These are phyloP conservation scores for Macrostomum lignano DNA, from an alignment of 1,140 invertebrate species.

Conservation along the genomic window DNA sequence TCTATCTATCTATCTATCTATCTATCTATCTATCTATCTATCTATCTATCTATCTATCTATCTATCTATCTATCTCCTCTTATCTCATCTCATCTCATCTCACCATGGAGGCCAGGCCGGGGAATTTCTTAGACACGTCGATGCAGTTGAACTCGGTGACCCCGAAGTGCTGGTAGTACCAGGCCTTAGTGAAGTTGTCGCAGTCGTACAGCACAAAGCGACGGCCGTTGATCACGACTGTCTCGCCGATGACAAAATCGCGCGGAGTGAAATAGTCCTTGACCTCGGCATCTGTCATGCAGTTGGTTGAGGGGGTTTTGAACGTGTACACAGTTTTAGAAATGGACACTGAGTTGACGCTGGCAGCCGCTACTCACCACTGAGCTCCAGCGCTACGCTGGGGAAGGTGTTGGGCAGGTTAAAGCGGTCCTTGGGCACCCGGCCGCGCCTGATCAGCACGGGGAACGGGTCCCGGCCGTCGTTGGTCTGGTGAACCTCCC, in stretches of 20 bases:
- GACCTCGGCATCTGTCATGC: slow-evolving; percentile 7
- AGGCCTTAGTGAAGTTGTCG: slow-evolving; percentile 46
- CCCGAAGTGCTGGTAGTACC: slow-evolving; percentile 39
- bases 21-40: no score
- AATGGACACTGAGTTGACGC: no score
- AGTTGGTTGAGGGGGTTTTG: slow-evolving; percentile 4
- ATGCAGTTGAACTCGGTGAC: slow-evolving; percentile 25
- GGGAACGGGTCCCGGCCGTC: slow-evolving; percentile 43
- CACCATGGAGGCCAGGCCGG: slow-evolving; percentile 21
- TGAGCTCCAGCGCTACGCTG: slow-evolving; percentile 31
- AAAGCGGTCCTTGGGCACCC: slow-evolving; percentile 47
- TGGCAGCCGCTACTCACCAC: no score
- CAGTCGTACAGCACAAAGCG: slow-evolving; percentile 47
- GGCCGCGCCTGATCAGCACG: slow-evolving; percentile 41
- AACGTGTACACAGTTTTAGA: slow-evolving; percentile 27
- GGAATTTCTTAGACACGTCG: slow-evolving; percentile 12
- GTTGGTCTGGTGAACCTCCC: slow-evolving; percentile 38
- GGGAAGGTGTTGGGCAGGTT: slow-evolving; percentile 33
- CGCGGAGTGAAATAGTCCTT: slow-evolving; percentile 40
- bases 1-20: no score
- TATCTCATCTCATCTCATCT: no score
- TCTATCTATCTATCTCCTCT: no score
- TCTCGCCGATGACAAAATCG: slow-evolving; percentile 47
- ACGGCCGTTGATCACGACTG: slow-evolving; percentile 47
- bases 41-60: no score